These are phyloP conservation scores for Stenotaenia linearis DNA, from an alignment of 2,888 invertebrate genomes.

Conservation along the genomic window DNA sequence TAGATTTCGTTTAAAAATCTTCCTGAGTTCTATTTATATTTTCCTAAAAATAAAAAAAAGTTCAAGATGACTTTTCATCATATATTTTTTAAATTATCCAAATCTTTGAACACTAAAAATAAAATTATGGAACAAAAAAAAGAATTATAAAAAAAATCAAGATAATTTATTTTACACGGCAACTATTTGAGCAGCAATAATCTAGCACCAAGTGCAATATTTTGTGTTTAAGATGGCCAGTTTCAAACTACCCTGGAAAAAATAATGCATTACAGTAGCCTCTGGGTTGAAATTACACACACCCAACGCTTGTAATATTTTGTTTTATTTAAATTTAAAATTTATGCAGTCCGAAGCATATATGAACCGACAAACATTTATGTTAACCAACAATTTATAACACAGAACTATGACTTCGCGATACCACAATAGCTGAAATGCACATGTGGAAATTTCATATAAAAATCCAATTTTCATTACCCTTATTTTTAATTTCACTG, in stretches of 20 bases:
- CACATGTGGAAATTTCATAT: not conserved
- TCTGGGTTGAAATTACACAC: not conserved
- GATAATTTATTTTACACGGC: not conserved
- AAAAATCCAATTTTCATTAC: not conserved
- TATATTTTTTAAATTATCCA: not conserved
- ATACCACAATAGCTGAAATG: not conserved
- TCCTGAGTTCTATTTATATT: constrained; percentile 8
- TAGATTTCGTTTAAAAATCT: constrained; percentile 4
- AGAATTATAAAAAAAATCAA: not conserved
- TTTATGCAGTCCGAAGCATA: not conserved
- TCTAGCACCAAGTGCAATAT: constrained; percentile 9
- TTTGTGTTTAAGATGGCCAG: constrained; percentile 1
- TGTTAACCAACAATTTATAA: not conserved
- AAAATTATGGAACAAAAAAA: not conserved
- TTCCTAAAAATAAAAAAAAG: not conserved
- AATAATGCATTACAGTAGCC: constrained; percentile 4
- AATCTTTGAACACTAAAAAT: not conserved
- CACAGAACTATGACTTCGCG: not conserved
- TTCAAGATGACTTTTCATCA: not conserved
- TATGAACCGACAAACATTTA: not conserved
- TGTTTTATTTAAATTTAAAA: not conserved
- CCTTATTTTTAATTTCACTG: not conserved
- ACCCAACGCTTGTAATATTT: not conserved
- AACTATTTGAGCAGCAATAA: constrained; percentile 9
- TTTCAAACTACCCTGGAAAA: not conserved